phyloP scores from a whole-genome alignment of 1,140 invertebrate species.

The Danaus melanippus region DNA sequence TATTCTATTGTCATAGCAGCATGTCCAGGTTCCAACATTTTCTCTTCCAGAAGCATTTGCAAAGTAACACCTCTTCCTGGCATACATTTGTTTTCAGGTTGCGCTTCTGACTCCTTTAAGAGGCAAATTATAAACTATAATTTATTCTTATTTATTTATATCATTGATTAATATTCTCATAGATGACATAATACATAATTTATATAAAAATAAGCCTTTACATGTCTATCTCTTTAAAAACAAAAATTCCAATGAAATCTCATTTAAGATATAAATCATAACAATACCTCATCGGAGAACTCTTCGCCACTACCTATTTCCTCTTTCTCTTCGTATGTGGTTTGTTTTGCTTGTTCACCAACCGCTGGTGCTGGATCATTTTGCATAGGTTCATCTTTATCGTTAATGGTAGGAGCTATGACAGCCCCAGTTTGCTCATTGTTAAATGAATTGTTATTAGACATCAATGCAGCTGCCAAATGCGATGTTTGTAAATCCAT shows the following conservation, averaged over 20 bases:
- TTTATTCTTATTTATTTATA: no score
- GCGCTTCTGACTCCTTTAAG: constrained; percentile 69
- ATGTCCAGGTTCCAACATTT: constrained; percentile 85
- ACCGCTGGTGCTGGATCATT: constrained; percentile 26
- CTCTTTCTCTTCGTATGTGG: constrained; percentile 70
- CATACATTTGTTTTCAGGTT: constrained; percentile 65
- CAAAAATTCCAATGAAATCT: constrained; percentile 8
- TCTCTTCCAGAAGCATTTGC: constrained; percentile 85
- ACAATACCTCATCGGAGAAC: constrained; percentile 71
- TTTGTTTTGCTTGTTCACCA: constrained; percentile 33
- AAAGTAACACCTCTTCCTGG: constrained; percentile 85
- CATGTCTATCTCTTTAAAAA: no score
- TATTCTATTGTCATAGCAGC: constrained; percentile 91
- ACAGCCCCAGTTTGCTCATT: constrained; percentile 25
- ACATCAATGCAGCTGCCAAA: constrained; percentile 64
- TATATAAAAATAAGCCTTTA: no score
- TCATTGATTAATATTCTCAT: no score
- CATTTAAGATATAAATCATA: constrained; percentile 9
- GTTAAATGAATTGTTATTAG: constrained; percentile 32
- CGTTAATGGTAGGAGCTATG: constrained; percentile 10
- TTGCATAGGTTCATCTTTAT: constrained; percentile 35
- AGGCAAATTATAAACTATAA: no score
- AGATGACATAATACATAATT: no score
- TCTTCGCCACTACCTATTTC: constrained; percentile 73
- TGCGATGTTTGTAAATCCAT: constrained; percentile 65